phyloP scores from a whole-genome alignment of 1,140 invertebrate genomes.

The Zeugodacus cucurbitae region DNA sequence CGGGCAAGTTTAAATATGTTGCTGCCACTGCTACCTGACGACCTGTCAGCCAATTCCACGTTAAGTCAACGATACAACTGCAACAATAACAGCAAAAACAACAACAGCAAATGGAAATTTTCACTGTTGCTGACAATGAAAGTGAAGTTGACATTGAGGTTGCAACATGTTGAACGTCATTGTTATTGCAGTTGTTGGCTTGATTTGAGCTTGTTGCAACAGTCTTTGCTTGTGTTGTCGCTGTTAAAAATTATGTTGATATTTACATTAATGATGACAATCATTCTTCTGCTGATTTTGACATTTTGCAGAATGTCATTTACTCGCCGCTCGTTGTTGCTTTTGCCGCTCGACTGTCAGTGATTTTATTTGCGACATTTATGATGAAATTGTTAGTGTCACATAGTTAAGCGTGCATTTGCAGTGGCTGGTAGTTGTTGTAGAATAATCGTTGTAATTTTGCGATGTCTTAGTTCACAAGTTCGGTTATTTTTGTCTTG shows the following conservation, averaged over 20 bases:
- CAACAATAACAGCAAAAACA: background rate
- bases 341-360: background rate
- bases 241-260: background rate
- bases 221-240: background rate
- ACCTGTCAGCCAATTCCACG: conserved; percentile 13
- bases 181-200: background rate
- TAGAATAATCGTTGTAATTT: too few species aligned
- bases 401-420: background rate
- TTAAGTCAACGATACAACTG: too few species aligned
- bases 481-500: too few species aligned
- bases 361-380: background rate
- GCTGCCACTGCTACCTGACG: background rate
- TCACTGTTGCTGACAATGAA: background rate
- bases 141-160: conserved; percentile 36
- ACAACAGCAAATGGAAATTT: background rate
- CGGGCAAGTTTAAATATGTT: background rate
- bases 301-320: background rate
- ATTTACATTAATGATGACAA: conserved; percentile 16
- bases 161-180: conserved; percentile 22
- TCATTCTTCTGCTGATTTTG: conserved; percentile 15
- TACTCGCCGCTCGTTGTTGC: background rate
- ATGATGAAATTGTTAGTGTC: background rate
- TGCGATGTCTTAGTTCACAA: too few species aligned
- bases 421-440: too few species aligned
- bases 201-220: background rate